A percentile compares a stretch with the other conserved stretches of the same genome.
These are phyloP conservation scores for Aquatica leii DNA, from an alignment of 2,888 invertebrate genomes.

Conservation along the genomic window DNA sequence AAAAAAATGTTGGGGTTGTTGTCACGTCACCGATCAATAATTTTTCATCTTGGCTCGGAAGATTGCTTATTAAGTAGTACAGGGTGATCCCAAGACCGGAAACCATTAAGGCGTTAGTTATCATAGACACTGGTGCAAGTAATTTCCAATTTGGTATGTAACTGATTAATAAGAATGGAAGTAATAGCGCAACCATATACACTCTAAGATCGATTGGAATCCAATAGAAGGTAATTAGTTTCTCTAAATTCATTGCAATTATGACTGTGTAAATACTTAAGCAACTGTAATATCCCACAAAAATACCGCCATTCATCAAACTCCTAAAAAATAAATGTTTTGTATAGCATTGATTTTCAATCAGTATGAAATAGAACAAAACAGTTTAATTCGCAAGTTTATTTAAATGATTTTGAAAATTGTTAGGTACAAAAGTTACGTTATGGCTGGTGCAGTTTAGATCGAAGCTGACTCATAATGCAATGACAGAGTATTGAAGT, in stretches of 20 bases:
- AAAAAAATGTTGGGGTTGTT: constrained; percentile 88
- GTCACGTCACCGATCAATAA: constrained; percentile 56
- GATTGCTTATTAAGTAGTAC: constrained; percentile 79
- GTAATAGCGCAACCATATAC: constrained; percentile 71
- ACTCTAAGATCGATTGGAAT: constrained; percentile 65
- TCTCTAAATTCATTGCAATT: constrained; percentile 82
- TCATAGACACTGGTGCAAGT: constrained; percentile 90
- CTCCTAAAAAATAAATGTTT: no score
- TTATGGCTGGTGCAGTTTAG: no score
- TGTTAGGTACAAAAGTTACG: no score
- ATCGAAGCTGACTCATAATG: no score
- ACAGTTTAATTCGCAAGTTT: no score
- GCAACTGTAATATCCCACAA: constrained; percentile 94
- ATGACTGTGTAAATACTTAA: constrained; percentile 97
- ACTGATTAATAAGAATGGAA: constrained; percentile 81
- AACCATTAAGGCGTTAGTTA: constrained; percentile 90
- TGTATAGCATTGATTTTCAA: no score
- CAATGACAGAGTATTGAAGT: no score
- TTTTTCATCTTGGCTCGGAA: constrained; percentile 63
- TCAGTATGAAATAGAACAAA: no score
- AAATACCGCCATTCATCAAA: constrained; percentile 77
- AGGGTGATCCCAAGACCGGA: constrained; percentile 88
- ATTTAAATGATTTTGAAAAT: no score
- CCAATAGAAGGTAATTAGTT: constrained; percentile 70
- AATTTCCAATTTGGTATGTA: constrained; percentile 90